Base-by-base conservation (phyloP, 2,113 vertebrate genomes). In the Sardina pilchardus region DNA sequence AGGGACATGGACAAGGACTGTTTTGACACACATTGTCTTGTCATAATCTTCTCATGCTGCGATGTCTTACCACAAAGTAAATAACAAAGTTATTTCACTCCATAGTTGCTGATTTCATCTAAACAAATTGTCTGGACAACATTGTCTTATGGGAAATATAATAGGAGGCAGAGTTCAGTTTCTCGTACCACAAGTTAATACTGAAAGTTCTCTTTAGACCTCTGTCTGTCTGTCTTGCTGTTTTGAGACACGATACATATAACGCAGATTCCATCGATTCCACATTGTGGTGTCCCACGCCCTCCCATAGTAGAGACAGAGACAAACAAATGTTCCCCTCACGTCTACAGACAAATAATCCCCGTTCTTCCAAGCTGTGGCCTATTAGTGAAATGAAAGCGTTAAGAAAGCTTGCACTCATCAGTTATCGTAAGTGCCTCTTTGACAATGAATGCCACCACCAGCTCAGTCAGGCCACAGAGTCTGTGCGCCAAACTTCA, bases 351-450 rank as follows among this genome's bases (percentile, higher is more conserved):
- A 87, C 53, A 87, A 84, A 87, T 71, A 83, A 45, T 56, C 83
- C 71, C 71, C 10, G 36, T 30, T 17, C 4, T 12, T 17, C 71
- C 56, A n/a, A 87, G 56, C 80, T 50, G 56, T 12, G 5, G 81
- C 39, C 81, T 24, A 43, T 84, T 82, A 82, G 43, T 50, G 83
- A 47, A 81, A 82, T 87, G 80, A 82, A 53, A 30, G 36, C 50
- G 44, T 53, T 53, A 2, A 80, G 14, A 9, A 9, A 30, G 63
- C 63, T 34, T 71, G 26, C 30, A 10, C 16, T 78, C 71, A 78
- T 78, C 71, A 34, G 30, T 78, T 78, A 36, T 1, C 9, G 30
- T 78, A 36, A 78, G 71, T 36, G 71, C 9, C 16, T 30, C 34
- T 78, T 19, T 78, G 71, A 36, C 71, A 36, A 78, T 78, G 36